phyloP scores from a whole-genome alignment of 2,888 invertebrate genomes.

The Leucania comma region DNA sequence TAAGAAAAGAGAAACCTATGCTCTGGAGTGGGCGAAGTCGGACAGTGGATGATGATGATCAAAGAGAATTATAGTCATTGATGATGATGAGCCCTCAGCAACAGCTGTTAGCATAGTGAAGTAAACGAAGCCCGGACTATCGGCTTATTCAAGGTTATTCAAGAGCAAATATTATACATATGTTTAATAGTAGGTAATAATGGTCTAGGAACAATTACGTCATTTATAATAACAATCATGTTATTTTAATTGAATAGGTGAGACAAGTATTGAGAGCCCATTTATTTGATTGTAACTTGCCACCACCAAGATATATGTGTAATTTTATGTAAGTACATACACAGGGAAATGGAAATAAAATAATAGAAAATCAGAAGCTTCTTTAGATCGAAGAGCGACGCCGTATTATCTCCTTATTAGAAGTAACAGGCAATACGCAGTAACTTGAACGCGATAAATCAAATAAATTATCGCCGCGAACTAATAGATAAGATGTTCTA shows the following conservation, averaged over 20 bases:
- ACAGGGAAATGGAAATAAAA: not conserved
- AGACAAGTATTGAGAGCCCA: constrained; percentile 9
- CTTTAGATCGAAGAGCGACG: not conserved
- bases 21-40: too few species aligned
- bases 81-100: too few species aligned
- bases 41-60: too few species aligned
- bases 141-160: constrained; percentile 46
- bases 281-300: not conserved
- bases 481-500: constrained; percentile 56
- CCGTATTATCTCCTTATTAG: not conserved
- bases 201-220: constrained; percentile 35
- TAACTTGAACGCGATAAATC: constrained; percentile 35
- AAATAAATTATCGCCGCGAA: constrained; percentile 31
- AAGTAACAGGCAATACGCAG: constrained; percentile 3
- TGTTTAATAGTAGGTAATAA: too few species aligned
- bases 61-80: too few species aligned
- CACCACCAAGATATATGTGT: too few species aligned
- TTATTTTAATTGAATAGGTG: constrained; percentile 29
- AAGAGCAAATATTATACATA: constrained; percentile 44
- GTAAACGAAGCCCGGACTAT: not conserved
- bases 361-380: not conserved
- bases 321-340: not conserved
- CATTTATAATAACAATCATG: constrained; percentile 34
- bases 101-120: not conserved
- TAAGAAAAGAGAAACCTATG: too few species aligned